phyloP scores from a whole-genome alignment of 2,113 vertebrate species.

The Alces alces region DNA sequence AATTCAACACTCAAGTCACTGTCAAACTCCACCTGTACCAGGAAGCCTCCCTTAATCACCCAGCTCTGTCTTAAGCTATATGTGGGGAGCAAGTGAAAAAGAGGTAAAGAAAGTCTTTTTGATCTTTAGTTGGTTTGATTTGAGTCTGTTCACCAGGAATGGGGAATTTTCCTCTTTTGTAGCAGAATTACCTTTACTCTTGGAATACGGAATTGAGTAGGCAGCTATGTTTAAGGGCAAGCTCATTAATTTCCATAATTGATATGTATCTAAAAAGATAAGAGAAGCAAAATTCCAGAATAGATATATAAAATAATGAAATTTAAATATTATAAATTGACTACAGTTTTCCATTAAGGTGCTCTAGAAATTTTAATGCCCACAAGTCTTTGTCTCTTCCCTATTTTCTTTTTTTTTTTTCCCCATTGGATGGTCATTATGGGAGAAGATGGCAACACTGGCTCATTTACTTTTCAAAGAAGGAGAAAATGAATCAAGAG shows the following conservation, averaged over 20 bases:
- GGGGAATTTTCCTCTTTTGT: background rate
- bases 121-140: background rate
- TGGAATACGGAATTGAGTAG: background rate
- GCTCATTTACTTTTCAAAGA: background rate
- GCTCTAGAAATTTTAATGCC: background rate
- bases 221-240: background rate
- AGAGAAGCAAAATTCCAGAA: background rate
- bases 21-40: background rate
- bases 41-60: background rate
- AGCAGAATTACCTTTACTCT: background rate
- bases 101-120: no score
- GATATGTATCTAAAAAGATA: background rate
- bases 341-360: background rate
- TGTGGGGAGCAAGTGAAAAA: background rate
- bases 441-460: no score
- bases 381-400: background rate
- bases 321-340: background rate
- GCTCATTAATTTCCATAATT: background rate
- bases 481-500: background rate
- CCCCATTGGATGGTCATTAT: background rate
- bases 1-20: background rate
- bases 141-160: background rate
- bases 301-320: background rate
- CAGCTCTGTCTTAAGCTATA: background rate
- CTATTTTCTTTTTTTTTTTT: background rate